Base-by-base conservation (phyloP, 2,888 invertebrate species). In the Acronicta leporina region DNA sequence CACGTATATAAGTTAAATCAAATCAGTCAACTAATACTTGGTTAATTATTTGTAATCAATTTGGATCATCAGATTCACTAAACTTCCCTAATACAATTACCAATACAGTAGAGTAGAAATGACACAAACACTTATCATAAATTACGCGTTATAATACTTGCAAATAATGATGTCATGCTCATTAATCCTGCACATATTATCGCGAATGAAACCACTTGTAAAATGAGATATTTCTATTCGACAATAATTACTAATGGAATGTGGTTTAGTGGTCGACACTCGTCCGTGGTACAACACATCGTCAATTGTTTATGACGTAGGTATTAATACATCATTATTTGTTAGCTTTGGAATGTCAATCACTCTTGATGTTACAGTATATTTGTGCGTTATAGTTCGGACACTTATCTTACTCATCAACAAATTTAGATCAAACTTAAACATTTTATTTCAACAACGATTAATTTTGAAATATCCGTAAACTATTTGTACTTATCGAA, bases 241-340 rank as follows among this genome's bases (percentile, higher is more conserved):
- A 68, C 61, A 63, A 68, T 61, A 60, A 78, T 75, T 73, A 76
- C 70, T 78, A 80, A 80, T 83, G 80, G 79, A 70, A 79, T 80
- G 73, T 57, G 80, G 80, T 75, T 64, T 61, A 43, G 51, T 40
- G 67, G 68, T 40, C 54, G 48, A 61, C 75, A 71, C 72, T 61
- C 60, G 25, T 20, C 14, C 46, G 65, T 52, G 38, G 66, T 56
- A 65, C 64, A 56, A 25, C 51, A 9, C 44, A 57, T 52, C 65
- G 66, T 74, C 68, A 77, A 73, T 75, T 66, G 73, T 49, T 65
- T 70, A 72, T 49, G 66, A 71, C 57, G 48, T 38, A 38, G 5
- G n/a, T 67, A 70, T 67, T 68, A 70, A 77, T 73, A 64, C 59
- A 15, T 62, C 58, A 63, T 46, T 68, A 56, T 54, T 55, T 68